These are phyloP conservation scores for Mesoclemmys tuberculata DNA, from an alignment of 2,113 vertebrate species.

Conservation along the genomic window DNA sequence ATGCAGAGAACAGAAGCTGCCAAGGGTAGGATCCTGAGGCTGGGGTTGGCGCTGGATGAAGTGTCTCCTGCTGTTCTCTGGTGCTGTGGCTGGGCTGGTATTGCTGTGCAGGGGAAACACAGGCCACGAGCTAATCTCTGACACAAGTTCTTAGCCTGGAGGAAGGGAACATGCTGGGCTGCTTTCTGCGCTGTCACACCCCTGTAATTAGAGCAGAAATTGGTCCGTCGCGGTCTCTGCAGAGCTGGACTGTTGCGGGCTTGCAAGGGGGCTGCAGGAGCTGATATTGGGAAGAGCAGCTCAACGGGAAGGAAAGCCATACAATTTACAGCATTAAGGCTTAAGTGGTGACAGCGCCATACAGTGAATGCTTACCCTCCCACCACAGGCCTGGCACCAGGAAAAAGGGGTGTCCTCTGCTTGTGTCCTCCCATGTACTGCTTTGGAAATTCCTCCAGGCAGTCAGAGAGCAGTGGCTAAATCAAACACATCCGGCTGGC, in stretches of 20 bases:
- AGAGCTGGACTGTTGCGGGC: constrained; percentile 51
- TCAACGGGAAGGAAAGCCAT: constrained; percentile 3
- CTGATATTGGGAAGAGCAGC: constrained; percentile 62
- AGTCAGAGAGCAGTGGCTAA: not conserved
- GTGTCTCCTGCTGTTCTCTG: not conserved
- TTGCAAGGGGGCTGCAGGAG: constrained; percentile 58
- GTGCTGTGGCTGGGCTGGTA: not conserved
- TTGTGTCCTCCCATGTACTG: not conserved
- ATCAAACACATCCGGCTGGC: not conserved
- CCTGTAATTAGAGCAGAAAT: constrained; percentile 33
- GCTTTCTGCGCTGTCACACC: constrained; percentile 60
- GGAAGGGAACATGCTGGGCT: constrained; percentile 67
- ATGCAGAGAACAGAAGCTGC: not conserved
- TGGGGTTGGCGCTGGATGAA: not conserved
- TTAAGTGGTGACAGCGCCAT: not conserved
- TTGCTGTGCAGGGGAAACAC: constrained; percentile 7
- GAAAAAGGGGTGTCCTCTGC: not conserved
- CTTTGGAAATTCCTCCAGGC: not conserved
- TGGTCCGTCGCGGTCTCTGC: constrained; percentile 58
- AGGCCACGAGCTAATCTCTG: constrained; percentile 55
- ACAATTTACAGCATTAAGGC: constrained; percentile 35
- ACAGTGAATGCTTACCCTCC: not conserved
- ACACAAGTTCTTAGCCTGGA: constrained; percentile 70
- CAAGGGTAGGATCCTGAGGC: not conserved
- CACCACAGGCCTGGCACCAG: not conserved